Percentiles rank a stretch among this genome's conserved stretches.
Conservation (phyloP, 2,113 vertebrate genomes). For the Pomatostomus ruficeps region DNA sequence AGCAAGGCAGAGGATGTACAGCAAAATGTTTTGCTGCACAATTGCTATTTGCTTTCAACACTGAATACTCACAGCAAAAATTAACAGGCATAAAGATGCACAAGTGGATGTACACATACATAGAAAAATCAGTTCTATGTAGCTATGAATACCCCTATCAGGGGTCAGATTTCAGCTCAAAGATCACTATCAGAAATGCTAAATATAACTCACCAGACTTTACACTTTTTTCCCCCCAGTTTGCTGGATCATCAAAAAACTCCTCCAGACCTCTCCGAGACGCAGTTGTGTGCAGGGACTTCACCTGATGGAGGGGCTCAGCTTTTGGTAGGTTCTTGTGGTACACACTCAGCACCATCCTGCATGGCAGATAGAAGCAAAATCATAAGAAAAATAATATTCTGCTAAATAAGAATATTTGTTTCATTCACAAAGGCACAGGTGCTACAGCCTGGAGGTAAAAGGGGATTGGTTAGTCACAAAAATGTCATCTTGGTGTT, state of each 20-base stretch:
- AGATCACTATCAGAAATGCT: not conserved
- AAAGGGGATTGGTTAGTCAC: not conserved
- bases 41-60: not conserved
- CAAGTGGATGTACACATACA: not conserved
- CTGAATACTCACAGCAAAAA: not conserved
- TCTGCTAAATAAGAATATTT: not conserved
- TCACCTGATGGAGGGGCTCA: constrained; percentile 30
- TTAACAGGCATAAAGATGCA: not conserved
- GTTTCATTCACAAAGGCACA: not conserved
- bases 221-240: constrained; percentile 86
- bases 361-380: not conserved
- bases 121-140: not conserved
- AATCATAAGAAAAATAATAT: not conserved
- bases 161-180: not conserved
- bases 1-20: not conserved
- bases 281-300: constrained; percentile 77
- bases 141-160: not conserved
- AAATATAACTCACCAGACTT: constrained; percentile 84
- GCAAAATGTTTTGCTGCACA: not conserved
- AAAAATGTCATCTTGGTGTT: fast-evolving
- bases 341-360: not conserved
- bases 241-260: constrained; percentile 90
- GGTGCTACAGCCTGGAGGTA: fast-evolving
- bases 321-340: not conserved
- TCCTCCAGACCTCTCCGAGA: constrained; percentile 83